Evolutionary conservation across 1,140 invertebrate genomes (phyloP).

Genomic region (Eriocheir sinensis): DNA sequence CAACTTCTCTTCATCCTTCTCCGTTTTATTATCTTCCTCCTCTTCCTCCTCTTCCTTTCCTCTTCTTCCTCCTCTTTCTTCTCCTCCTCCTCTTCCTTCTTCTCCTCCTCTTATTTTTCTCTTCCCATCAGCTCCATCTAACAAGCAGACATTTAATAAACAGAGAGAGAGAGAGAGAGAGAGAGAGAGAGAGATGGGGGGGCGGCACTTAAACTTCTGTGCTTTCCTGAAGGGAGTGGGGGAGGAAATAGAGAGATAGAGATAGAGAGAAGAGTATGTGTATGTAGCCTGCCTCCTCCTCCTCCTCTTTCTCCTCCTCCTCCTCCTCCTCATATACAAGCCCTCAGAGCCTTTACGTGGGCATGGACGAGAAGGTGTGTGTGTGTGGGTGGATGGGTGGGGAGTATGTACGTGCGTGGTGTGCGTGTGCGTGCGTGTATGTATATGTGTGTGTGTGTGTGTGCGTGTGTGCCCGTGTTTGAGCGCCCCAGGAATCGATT

Average conservation of each 20-base stretch:
- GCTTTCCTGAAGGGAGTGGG: too few relatives aligned
- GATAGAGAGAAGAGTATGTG: too few relatives aligned
- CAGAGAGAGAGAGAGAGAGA: too few relatives aligned
- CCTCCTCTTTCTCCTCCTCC: not conserved
- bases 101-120: not conserved
- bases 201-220: too few relatives aligned
- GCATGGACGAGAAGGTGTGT: not conserved
- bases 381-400: not conserved
- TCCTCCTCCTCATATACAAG: not conserved
- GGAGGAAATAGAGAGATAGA: too few relatives aligned
- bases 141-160: too few relatives aligned
- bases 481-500: slow-evolving; percentile 51
- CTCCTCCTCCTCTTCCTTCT: not conserved
- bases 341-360: not conserved
- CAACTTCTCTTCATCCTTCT: not conserved
- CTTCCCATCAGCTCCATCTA: not conserved
- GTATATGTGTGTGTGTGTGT: slow-evolving; percentile 30
- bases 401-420: too few relatives aligned
- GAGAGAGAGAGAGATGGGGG: too few relatives aligned
- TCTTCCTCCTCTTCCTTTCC: not conserved
- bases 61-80: not conserved
- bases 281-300: not conserved
- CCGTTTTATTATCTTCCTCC: not conserved
- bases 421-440: slow-evolving; percentile 18
- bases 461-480: not conserved